These are phyloP conservation scores for Corythornis cristatus DNA, from an alignment of 2,113 vertebrate genomes.

Conservation along the genomic window DNA sequence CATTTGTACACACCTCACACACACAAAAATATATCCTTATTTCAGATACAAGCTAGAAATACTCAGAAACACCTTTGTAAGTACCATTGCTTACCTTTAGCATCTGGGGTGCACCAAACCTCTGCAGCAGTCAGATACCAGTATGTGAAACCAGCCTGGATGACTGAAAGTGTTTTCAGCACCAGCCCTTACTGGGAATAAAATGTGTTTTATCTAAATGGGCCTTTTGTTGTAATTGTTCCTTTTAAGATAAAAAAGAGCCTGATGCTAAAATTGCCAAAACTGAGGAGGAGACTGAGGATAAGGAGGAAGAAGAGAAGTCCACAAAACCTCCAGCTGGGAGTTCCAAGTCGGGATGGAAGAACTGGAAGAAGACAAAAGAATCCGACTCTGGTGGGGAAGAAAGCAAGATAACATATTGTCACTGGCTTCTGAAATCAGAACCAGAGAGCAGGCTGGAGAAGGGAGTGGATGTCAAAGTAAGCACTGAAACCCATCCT, in stretches of 20 bases:
- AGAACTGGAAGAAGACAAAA: conserved; percentile 36
- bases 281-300: background rate
- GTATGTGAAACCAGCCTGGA: background rate
- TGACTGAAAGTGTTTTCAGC: background rate
- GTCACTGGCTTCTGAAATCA: conserved; percentile 94
- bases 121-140: background rate
- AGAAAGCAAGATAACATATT: conserved; percentile 44
- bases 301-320: conserved; percentile 41
- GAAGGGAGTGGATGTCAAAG: conserved; percentile 93
- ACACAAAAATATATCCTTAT: background rate
- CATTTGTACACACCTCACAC: background rate
- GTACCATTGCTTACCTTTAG: background rate
- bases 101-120: background rate
- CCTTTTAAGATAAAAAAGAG: conserved; percentile 61
- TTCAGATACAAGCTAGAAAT: background rate
- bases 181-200: background rate
- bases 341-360: conserved; percentile 41
- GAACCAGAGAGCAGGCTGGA: conserved; percentile 93
- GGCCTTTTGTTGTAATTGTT: background rate
- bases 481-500: conserved; percentile 40
- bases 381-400: background rate
- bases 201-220: background rate
- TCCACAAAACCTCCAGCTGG: background rate
- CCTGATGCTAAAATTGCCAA: conserved; percentile 63
- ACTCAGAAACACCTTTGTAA: background rate